phyloP scores from a whole-genome alignment of 1,140 invertebrate species.

The Papilio glaucus region DNA sequence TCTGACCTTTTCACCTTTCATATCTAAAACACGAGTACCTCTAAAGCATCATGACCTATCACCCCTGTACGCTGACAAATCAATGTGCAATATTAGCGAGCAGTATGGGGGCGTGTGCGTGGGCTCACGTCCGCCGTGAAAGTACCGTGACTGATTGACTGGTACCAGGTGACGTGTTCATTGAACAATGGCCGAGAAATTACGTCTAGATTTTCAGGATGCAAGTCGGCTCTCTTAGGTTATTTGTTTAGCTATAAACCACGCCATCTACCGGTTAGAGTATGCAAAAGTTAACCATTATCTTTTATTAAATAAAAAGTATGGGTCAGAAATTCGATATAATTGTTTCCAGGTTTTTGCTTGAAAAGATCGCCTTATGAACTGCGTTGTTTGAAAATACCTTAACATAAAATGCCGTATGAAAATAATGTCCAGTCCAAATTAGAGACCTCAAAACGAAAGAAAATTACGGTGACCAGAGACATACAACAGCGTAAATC shows the following conservation, averaged over 20 bases:
- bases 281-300: too few relatives aligned
- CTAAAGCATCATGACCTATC: constrained; percentile 26
- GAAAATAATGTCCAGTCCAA: constrained; percentile 12
- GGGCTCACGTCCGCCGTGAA: constrained; percentile 27
- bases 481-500: constrained; percentile 26
- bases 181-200: constrained; percentile 30
- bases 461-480: background rate
- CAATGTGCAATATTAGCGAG: constrained; percentile 31
- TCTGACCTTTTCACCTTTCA: constrained; percentile 3
- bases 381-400: background rate
- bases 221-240: background rate
- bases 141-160: constrained; percentile 34
- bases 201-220: constrained; percentile 31
- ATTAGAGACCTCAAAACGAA: background rate
- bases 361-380: background rate
- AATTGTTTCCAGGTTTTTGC: background rate
- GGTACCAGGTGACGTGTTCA: constrained; percentile 30
- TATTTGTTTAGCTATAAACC: background rate
- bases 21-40: constrained; percentile 12
- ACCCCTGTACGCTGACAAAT: constrained; percentile 28
- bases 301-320: too few relatives aligned
- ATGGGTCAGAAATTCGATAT: background rate
- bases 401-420: background rate
- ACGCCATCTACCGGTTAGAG: too few relatives aligned
- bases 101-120: constrained; percentile 25